A percentile compares a stretch with the other conserved stretches of the same genome.
These are phyloP conservation scores for Cecropterus lyciades DNA, from an alignment of 1,140 invertebrate species.

Conservation along the genomic window DNA sequence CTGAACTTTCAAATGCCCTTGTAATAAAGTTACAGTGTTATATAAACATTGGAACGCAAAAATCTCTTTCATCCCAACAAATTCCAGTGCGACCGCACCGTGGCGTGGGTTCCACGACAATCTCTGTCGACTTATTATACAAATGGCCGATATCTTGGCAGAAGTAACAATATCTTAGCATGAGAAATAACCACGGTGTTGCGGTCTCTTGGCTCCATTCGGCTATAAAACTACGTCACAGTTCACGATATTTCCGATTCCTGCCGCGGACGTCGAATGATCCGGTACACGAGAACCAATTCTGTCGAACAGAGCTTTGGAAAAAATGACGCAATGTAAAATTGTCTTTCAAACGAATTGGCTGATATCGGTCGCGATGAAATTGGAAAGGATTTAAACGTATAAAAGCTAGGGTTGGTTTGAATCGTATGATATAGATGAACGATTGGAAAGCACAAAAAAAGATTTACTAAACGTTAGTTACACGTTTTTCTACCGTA, in stretches of 20 bases:
- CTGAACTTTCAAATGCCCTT: too few relatives aligned
- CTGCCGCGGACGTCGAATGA: slow-evolving; percentile 22
- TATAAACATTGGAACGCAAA: too few relatives aligned
- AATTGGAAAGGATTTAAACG: slow-evolving; percentile 31
- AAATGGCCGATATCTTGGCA: slow-evolving; percentile 62
- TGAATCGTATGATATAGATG: neutral
- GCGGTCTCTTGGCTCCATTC: slow-evolving; percentile 27
- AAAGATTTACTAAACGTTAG: too few relatives aligned
- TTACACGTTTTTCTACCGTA: too few relatives aligned
- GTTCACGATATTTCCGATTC: slow-evolving; percentile 20
- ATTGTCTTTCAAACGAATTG: slow-evolving; percentile 37
- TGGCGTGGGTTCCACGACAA: too few relatives aligned
- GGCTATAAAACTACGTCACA: slow-evolving; percentile 17
- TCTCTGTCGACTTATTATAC: too few relatives aligned
- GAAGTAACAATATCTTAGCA: slow-evolving; percentile 65
- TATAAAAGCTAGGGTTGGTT: neutral
- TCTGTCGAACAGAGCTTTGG: too few relatives aligned
- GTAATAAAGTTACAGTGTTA: too few relatives aligned
- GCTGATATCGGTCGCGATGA: slow-evolving; percentile 25
- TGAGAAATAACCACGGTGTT: slow-evolving; percentile 54
- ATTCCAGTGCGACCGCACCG: slow-evolving; percentile 51
- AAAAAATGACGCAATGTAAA: slow-evolving; percentile 33
- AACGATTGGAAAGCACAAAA: too few relatives aligned
- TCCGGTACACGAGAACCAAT: slow-evolving; percentile 21
- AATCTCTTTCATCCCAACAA: slow-evolving; percentile 52